Evolutionary conservation across 2,113 vertebrate species (phyloP).

Genomic region (Rutilus rutilus): DNA sequence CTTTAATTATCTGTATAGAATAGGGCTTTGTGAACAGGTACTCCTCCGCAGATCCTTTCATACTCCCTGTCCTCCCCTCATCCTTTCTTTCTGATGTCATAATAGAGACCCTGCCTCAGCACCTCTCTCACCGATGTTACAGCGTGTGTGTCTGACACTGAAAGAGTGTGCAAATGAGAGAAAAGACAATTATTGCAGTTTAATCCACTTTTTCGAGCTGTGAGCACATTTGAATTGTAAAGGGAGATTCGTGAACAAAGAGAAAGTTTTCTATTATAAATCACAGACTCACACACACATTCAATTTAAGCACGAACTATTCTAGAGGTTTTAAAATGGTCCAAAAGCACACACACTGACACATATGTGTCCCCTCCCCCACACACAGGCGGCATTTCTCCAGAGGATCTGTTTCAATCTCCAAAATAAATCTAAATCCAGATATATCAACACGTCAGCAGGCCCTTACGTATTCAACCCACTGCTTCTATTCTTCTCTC

Average conservation of each 20-base stretch:
- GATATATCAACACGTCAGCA: constrained; percentile 53
- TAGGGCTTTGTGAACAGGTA: constrained; percentile 45
- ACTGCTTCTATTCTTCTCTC: constrained; percentile 39
- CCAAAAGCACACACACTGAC: constrained; percentile 19
- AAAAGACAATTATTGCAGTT: constrained; percentile 37
- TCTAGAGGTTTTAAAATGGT: constrained; percentile 24
- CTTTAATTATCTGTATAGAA: constrained; percentile 58
- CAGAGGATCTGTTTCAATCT: constrained; percentile 54
- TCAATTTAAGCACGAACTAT: constrained; percentile 34
- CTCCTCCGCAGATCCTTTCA: constrained; percentile 48
- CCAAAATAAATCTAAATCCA: constrained; percentile 58
- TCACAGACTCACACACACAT: constrained; percentile 35
- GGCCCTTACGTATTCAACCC: constrained; percentile 54
- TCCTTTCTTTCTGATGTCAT: constrained; percentile 55
- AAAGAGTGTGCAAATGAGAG: constrained; percentile 39
- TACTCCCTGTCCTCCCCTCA: constrained; percentile 46
- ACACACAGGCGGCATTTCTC: constrained; percentile 51
- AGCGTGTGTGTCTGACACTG: constrained; percentile 15
- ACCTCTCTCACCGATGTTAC: constrained; percentile 34
- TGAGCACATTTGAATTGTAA: constrained; percentile 39
- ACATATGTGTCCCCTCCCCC: constrained; percentile 34
- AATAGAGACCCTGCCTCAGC: constrained; percentile 52
- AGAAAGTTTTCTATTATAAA: constrained; percentile 50
- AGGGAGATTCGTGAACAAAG: constrained; percentile 49
- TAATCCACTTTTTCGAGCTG: constrained; percentile 29